Evolutionary conservation across 2,113 vertebrate genomes (phyloP).

Genomic region (Gambusia holbrooki): DNA sequence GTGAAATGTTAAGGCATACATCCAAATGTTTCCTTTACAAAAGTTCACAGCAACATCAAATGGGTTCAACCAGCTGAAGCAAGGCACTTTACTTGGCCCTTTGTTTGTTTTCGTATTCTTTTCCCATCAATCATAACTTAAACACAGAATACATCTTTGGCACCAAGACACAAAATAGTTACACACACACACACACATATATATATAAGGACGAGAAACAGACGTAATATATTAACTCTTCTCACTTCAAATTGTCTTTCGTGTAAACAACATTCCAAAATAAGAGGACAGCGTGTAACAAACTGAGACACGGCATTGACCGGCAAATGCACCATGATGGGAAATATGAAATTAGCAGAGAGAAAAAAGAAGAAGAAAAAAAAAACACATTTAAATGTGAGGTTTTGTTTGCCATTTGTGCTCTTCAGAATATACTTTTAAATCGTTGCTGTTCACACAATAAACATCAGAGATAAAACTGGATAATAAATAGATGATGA

Average conservation of each 20-base stretch:
- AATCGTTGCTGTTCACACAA: neutral
- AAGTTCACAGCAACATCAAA: constrained; percentile 80
- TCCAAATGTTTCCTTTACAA: constrained; percentile 75
- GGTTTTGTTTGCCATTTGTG: constrained; percentile 15
- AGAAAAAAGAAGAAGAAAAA: too few relatives aligned
- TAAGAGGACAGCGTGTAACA: constrained; percentile 30
- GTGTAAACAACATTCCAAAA: constrained; percentile 79
- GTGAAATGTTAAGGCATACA: constrained; percentile 81
- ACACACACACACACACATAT: constrained; percentile 27
- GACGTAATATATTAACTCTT: constrained; percentile 83
- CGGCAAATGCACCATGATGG: constrained; percentile 71
- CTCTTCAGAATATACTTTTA: neutral
- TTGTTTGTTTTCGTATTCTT: constrained; percentile 1
- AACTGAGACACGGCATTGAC: constrained; percentile 66
- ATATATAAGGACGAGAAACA: constrained; percentile 47
- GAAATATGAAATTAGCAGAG: constrained; percentile 23
- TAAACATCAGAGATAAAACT: neutral
- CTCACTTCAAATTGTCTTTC: constrained; percentile 78
- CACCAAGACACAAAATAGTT: constrained; percentile 69
- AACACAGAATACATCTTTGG: constrained; percentile 80
- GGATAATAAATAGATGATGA: neutral
- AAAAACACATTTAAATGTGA: constrained; percentile 28
- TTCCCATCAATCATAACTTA: constrained; percentile 76
- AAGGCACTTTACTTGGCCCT: constrained; percentile 59
- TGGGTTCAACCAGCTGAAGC: constrained; percentile 74